A percentile compares a stretch with the other conserved stretches of the same genome.
phyloP scores from a whole-genome alignment of 1,140 invertebrate genomes.

The Drosophila yakuba region DNA sequence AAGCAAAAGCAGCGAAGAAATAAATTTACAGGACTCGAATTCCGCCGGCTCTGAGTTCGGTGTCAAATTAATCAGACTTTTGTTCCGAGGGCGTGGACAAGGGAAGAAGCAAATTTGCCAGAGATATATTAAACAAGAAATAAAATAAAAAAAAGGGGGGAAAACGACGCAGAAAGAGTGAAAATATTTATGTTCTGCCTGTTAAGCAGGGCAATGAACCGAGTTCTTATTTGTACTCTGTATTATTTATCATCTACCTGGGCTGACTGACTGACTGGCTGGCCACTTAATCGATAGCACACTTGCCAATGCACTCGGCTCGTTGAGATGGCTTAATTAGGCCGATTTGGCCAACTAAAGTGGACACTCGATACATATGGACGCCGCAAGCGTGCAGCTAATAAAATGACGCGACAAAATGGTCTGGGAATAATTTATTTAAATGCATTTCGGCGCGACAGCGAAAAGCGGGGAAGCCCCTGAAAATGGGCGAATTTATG shows the following conservation, averaged over 20 bases:
- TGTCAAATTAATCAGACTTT: constrained; percentile 82
- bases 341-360: constrained; percentile 16
- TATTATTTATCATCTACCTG: constrained; percentile 12
- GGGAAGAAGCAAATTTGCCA: constrained; percentile 64
- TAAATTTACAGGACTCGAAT: constrained; percentile 53
- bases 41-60: constrained; percentile 56
- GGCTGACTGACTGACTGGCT: constrained; percentile 7
- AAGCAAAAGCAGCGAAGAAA: constrained; percentile 22
- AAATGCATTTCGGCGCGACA: constrained; percentile 84
- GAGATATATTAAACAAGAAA: constrained; percentile 20
- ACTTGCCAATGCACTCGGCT: neutral
- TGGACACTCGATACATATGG: constrained; percentile 21
- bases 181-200: constrained; percentile 56
- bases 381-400: constrained; percentile 48
- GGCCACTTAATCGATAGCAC: constrained; percentile 28
- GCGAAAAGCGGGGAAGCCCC: constrained; percentile 21
- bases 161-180: constrained; percentile 1
- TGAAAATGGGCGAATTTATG: constrained; percentile 60
- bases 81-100: constrained; percentile 54
- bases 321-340: constrained; percentile 62
- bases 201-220: constrained; percentile 67
- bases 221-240: neutral
- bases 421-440: constrained; percentile 84
- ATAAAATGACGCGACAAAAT: constrained; percentile 79
- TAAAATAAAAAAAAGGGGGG: constrained; percentile 1